Evolutionary conservation across 1,140 invertebrate species (phyloP).

Genomic region (Drosophila saltans): DNA sequence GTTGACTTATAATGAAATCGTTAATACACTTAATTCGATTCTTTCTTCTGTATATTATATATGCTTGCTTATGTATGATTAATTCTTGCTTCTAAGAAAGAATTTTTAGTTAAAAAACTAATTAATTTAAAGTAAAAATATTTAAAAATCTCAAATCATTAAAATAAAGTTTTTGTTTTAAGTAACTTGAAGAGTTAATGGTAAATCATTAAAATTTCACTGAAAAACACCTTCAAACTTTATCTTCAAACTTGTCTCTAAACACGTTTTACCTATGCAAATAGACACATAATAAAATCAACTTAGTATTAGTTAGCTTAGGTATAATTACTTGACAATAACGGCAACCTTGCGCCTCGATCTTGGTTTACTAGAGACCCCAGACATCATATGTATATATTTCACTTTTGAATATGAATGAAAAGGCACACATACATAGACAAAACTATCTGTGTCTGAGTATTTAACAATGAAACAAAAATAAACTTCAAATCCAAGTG

Average conservation of each 20-base stretch:
- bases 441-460: constrained; percentile 29
- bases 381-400: constrained; percentile 50
- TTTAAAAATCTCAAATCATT: no score
- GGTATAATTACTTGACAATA: constrained; percentile 77
- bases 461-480: constrained; percentile 53
- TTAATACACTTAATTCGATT: constrained; percentile 43
- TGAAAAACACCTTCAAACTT: constrained; percentile 8
- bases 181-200: no score
- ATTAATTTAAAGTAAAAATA: no score
- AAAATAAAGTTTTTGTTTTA: no score
- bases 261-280: constrained; percentile 14
- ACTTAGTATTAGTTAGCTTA: constrained; percentile 41
- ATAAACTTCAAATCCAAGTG: constrained; percentile 32
- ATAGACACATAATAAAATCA: constrained; percentile 4
- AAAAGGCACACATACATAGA: constrained; percentile 51
- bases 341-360: constrained; percentile 76
- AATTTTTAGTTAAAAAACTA: no score
- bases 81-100: no score
- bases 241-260: constrained; percentile 1
- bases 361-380: constrained; percentile 57
- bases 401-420: constrained; percentile 61
- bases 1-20: constrained; percentile 28
- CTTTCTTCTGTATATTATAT: constrained; percentile 40
- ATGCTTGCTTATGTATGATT: neutral
- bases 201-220: no score